Evolutionary conservation across 2,797 vertebrate species (phyloP).

Genomic region (Gobionotothen gibberifrons): DNA sequence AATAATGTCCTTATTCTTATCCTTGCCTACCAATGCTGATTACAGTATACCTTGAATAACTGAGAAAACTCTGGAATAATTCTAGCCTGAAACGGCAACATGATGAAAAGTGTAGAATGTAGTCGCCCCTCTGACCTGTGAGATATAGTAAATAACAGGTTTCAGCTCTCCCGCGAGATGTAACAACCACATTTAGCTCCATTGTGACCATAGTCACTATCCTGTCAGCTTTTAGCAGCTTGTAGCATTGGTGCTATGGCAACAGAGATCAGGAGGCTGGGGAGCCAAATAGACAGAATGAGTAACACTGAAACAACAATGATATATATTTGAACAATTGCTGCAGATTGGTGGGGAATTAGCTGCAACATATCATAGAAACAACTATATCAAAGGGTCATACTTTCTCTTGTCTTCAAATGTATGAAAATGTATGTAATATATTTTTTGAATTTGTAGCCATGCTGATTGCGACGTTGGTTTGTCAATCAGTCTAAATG

Average conservation of each 20-base stretch:
- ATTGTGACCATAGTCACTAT: slow-evolving; percentile 5
- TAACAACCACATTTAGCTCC: slow-evolving; percentile 10
- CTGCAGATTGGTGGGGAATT: no score
- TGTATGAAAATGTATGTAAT: background rate
- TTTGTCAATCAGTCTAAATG: background rate
- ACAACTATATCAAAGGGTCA: background rate
- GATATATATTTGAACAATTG: no score
- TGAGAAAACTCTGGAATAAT: background rate
- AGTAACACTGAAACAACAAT: background rate
- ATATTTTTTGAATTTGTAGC: background rate
- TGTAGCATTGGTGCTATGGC: slow-evolving; percentile 34
- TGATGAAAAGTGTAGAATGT: background rate
- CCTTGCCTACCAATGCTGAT: background rate
- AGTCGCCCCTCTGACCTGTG: slow-evolving; percentile 11
- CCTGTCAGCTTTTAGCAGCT: slow-evolving; percentile 21
- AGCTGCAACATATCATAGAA: background rate
- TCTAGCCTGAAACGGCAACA: background rate
- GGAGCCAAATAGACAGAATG: background rate
- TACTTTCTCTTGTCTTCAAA: background rate
- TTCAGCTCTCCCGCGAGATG: slow-evolving; percentile 2
- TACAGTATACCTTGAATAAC: background rate
- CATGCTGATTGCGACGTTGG: background rate
- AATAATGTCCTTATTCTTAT: background rate
- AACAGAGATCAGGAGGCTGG: slow-evolving; percentile 31
- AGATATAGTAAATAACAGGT: slow-evolving; percentile 5